A percentile compares a stretch with the other conserved stretches of the same genome.
Conservation (phyloP, 2,797 vertebrate genomes). For the Parauchenoglanis punctatus region DNA sequence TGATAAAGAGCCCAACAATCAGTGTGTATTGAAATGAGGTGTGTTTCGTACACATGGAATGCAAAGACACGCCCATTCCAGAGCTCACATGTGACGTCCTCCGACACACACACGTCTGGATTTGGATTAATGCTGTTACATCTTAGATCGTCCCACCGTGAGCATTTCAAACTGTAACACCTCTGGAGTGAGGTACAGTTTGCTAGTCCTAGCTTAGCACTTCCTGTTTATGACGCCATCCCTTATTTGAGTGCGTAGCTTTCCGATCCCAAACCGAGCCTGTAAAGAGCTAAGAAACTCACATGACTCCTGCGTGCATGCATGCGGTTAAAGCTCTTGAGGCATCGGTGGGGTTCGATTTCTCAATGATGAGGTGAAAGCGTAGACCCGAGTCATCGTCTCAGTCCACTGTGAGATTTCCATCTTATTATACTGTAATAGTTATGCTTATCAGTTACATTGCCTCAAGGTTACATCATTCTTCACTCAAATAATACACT, state of each 20-base stretch:
- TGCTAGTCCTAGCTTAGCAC: neutral
- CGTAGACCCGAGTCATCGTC: neutral
- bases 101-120: no score
- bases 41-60: no score
- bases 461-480: conserved; percentile 3
- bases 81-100: neutral
- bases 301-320: neutral
- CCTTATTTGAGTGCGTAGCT: no score
- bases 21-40: no score
- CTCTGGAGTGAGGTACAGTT: neutral
- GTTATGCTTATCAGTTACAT: neutral
- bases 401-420: neutral
- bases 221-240: neutral
- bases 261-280: neutral
- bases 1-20: no score
- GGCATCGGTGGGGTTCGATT: neutral
- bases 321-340: neutral
- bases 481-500: conserved; percentile 10
- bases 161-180: neutral
- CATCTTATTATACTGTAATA: neutral
- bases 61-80: neutral
- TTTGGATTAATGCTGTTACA: neutral
- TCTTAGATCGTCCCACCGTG: neutral
- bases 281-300: neutral
- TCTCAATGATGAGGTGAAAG: neutral